These are phyloP conservation scores for Psittacula cyanocephala DNA, from an alignment of 2,113 vertebrate genomes.

Conservation along the genomic window DNA sequence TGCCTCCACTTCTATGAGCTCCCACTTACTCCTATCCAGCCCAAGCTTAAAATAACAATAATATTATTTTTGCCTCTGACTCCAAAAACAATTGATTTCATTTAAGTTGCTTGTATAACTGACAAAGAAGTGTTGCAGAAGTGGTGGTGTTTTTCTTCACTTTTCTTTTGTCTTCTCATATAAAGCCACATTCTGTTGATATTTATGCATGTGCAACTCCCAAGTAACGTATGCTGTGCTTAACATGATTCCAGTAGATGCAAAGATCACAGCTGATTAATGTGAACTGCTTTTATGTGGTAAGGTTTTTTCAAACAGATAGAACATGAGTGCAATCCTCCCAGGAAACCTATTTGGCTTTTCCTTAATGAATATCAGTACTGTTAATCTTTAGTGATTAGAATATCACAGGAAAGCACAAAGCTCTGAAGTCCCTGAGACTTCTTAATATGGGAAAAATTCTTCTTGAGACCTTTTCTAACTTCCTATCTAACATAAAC, in stretches of 20 bases:
- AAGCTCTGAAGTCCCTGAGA: not conserved
- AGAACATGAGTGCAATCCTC: not conserved
- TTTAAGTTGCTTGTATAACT: not conserved
- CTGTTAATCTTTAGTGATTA: constrained; percentile 1
- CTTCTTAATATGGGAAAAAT: constrained; percentile 19
- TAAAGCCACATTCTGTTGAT: not conserved
- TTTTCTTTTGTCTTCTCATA: not conserved
- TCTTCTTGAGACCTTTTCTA: constrained; percentile 11
- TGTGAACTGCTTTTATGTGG: not conserved
- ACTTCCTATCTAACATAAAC: constrained; percentile 20
- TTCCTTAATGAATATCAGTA: not conserved
- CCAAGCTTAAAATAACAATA: not conserved
- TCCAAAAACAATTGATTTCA: not conserved
- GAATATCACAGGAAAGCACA: not conserved
- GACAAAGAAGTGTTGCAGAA: not conserved
- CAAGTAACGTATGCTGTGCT: not conserved
- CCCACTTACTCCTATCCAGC: not conserved
- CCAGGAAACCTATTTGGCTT: not conserved
- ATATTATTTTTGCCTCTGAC: not conserved
- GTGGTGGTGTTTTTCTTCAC: not conserved
- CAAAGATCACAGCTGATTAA: not conserved
- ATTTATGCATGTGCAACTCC: not conserved
- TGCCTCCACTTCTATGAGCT: not conserved
- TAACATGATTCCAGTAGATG: not conserved
- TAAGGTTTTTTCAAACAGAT: not conserved